Evolutionary conservation across 2,113 vertebrate genomes (phyloP).

Genomic region (Menura novaehollandiae): DNA sequence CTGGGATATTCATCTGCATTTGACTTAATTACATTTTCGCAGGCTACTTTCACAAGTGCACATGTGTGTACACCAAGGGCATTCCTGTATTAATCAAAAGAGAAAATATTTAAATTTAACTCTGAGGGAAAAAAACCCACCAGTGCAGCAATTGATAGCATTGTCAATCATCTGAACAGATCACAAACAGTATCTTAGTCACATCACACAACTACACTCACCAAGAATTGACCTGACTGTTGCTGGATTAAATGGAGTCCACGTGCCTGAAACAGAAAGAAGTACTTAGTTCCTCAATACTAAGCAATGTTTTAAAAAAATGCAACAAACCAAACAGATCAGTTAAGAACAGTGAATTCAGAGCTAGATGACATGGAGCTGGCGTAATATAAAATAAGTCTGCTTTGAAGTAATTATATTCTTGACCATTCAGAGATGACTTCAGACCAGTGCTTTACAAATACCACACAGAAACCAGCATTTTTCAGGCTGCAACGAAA

Average conservation of each 20-base stretch:
- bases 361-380: neutral
- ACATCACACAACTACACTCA: conserved; percentile 69
- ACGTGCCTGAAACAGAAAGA: conserved; percentile 84
- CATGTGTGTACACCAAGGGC: neutral
- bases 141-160: neutral
- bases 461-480: neutral
- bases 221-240: conserved; percentile 94
- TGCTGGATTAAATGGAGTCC: conserved; percentile 97
- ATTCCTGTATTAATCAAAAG: neutral
- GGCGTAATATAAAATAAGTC: neutral
- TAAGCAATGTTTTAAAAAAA: neutral
- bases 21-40: neutral
- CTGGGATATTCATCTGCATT: neutral
- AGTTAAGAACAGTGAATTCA: neutral
- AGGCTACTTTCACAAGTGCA: neutral
- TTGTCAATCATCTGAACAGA: neutral
- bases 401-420: neutral
- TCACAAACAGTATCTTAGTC: neutral
- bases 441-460: neutral
- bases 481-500: neutral
- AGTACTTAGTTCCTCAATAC: neutral
- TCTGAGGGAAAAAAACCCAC: too few species aligned
- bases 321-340: neutral
- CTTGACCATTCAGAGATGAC: neutral
- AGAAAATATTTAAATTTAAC: neutral